Evolutionary conservation across 1,140 invertebrate genomes (phyloP).

Genomic region (Drosophila lowei): DNA sequence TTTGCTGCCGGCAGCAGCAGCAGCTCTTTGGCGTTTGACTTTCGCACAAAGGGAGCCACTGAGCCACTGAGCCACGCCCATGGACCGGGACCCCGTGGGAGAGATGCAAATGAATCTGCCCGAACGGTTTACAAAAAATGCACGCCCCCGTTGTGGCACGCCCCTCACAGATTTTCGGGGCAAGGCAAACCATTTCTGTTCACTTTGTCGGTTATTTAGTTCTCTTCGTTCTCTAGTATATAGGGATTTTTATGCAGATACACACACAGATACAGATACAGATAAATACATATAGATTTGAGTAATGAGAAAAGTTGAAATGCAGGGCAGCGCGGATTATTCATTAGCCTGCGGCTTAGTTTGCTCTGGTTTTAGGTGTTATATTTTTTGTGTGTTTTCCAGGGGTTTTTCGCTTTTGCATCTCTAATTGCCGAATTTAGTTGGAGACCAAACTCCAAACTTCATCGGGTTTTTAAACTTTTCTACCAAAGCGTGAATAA

Average conservation of each 20-base stretch:
- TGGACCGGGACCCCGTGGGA: slow-evolving; percentile 2
- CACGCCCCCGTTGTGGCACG: slow-evolving; percentile 35
- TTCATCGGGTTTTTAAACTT: slow-evolving; percentile 14
- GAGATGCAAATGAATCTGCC: slow-evolving; percentile 44
- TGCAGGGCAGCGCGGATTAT: slow-evolving; percentile 40
- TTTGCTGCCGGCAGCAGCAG: slow-evolving; percentile 17
- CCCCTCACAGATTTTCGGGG: slow-evolving; percentile 2
- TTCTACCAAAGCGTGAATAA: neutral
- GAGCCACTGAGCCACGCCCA: slow-evolving; percentile 30
- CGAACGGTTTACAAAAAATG: slow-evolving; percentile 30
- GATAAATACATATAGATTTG: slow-evolving; percentile 26
- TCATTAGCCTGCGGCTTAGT: slow-evolving; percentile 35
- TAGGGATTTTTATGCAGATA: slow-evolving; percentile 23
- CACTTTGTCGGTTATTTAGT: slow-evolving; percentile 49
- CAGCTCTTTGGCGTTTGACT: slow-evolving; percentile 38
- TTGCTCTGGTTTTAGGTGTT: neutral
- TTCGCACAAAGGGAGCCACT: slow-evolving; percentile 16
- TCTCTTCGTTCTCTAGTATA: neutral
- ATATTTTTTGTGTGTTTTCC: slow-evolving; percentile 11
- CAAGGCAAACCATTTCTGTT: slow-evolving; percentile 35
- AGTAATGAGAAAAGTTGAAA: slow-evolving; percentile 54
- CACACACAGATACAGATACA: slow-evolving; percentile 6
- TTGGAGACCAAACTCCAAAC: neutral
- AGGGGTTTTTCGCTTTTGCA: neutral
- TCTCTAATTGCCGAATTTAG: slow-evolving; percentile 16